Base-by-base conservation (phyloP, 2,888 invertebrate genomes). In the Ochropleura leucogaster region DNA sequence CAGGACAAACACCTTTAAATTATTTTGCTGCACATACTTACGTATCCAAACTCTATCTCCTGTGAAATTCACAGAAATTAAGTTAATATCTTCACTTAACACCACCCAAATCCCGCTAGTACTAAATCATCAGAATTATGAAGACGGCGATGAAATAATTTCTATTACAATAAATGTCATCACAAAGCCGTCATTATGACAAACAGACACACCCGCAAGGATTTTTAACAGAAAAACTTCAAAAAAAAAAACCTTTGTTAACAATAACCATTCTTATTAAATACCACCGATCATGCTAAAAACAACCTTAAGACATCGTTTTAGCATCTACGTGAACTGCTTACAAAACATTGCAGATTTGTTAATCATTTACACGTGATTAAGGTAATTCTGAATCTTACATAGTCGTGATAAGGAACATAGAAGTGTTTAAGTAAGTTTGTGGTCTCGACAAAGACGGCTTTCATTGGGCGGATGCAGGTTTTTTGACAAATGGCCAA, bases 401-500 rank as follows among this genome's bases (percentile, higher is more conserved):
- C 76, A 4, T 3, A 60, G 47, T 79, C 10, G 88, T 67, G 55
- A 81, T 93, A 93, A 87, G 88, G 88, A 68, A 72, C 80, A 71
- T 55, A 42, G 30, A 75, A 74, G 78, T 84, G 80, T 80, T 79
- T 81, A 53, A 68, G 78, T 84, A 88, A 83, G 74, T 83, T 89
- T 90, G 90, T 84, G 79, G 69, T 74, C 85, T 85, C 85, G 77
- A 95, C 93, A 95, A 95, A 93, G 92, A 90, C 93, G 93, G 94
- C 94, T 96, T 95, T 94, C 94, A 93, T 91, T 88, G 90, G 92
- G 93, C 96, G 96, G 96, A 96, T 95, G 95, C 95, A 96, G 94
- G 95, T 95, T 95, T 96, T 96, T 95, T 96, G 96, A 96, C 94
- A 96, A 96, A 96, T 96, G 96, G 94, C 95, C 94, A 94, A 92